Evolutionary conservation across 23 tunicate genomes (phyloP).

Genomic region (Corella eumyota): DNA sequence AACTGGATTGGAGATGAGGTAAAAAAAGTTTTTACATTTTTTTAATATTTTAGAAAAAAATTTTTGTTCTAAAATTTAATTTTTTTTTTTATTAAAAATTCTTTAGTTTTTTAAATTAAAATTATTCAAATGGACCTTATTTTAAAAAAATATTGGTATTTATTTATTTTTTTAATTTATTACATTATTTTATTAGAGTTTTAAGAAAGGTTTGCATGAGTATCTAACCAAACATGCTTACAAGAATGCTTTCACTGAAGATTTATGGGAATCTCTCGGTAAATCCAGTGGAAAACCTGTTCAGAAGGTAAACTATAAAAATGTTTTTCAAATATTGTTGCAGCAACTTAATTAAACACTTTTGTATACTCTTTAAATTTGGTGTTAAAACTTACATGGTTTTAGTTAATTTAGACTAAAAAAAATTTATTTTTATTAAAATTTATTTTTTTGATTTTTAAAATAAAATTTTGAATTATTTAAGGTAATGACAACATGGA

Average conservation of each 20-base stretch:
- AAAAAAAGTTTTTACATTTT: background rate
- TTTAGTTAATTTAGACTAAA: no score
- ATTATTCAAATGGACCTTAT: no score
- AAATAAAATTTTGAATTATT: background rate
- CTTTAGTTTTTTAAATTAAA: no score
- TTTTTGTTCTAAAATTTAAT: background rate
- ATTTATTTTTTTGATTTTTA: background rate
- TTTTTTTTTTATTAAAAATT: background rate
- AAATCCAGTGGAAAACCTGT: slow-evolving; percentile 94
- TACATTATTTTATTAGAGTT: slow-evolving; percentile 17
- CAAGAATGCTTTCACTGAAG: slow-evolving; percentile 95
- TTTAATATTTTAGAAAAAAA: background rate
- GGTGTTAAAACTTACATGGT: background rate
- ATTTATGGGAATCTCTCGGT: slow-evolving; percentile 90
- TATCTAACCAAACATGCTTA: slow-evolving; percentile 85
- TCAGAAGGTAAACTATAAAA: slow-evolving; percentile 12
- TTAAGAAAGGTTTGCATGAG: slow-evolving; percentile 79
- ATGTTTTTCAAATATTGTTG: background rate
- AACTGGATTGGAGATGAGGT: slow-evolving; percentile 95
- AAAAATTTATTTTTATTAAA: no score
- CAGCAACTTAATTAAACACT: background rate
- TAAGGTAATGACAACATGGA: slow-evolving; percentile 93
- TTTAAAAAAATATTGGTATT: background rate
- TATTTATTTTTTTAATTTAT: background rate
- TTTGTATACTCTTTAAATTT: background rate